These are phyloP conservation scores for Hemaris fuciformis DNA, from an alignment of 2,888 invertebrate species.

Conservation along the genomic window DNA sequence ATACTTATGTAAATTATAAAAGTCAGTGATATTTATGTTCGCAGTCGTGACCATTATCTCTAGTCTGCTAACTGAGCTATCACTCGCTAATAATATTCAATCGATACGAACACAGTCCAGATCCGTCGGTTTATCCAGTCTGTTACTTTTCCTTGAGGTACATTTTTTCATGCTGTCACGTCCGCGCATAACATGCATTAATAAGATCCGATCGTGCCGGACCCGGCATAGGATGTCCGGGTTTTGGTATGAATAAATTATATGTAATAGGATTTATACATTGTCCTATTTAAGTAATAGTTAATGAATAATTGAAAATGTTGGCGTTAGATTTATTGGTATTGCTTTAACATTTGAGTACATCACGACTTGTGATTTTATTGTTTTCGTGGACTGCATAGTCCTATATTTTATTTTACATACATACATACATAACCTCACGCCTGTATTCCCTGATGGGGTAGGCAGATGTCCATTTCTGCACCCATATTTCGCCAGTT, in stretches of 20 bases:
- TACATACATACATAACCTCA: no score
- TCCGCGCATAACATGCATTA: slow-evolving; percentile 13
- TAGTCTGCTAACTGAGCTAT: no score
- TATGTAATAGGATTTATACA: slow-evolving; percentile 13
- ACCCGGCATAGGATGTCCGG: slow-evolving; percentile 33
- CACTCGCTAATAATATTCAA: no score
- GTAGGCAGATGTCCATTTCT: no score
- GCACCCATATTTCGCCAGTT: no score
- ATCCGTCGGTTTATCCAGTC: background rate
- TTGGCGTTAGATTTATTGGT: background rate
- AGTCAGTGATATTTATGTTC: no score
- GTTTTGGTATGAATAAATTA: slow-evolving; percentile 17
- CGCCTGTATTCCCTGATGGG: no score
- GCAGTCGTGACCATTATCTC: no score
- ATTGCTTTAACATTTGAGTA: background rate
- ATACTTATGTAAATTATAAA: no score
- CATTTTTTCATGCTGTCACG: slow-evolving; percentile 1
- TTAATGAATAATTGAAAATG: background rate
- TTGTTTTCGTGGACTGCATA: no score
- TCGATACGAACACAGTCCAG: background rate
- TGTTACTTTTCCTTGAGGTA: slow-evolving; percentile 1
- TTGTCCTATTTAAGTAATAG: slow-evolving; percentile 3
- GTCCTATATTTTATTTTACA: no score
- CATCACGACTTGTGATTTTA: background rate
- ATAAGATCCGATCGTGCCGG: slow-evolving; percentile 24